Base-by-base conservation (phyloP, 2,888 invertebrate species). In the Nomada fucata region DNA sequence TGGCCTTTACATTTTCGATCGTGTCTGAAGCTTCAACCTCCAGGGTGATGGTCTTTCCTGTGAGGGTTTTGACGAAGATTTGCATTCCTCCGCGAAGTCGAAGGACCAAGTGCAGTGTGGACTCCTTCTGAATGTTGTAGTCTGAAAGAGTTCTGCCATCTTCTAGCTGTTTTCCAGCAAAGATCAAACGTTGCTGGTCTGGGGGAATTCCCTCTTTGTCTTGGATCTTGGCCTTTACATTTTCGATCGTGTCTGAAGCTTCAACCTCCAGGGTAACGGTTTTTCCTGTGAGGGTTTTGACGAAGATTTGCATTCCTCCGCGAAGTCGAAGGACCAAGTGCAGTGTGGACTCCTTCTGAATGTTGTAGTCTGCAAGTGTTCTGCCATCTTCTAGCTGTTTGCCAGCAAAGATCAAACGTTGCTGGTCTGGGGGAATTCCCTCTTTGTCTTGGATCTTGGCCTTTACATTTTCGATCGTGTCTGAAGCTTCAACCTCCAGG, bases 271-370 rank as follows among this genome's bases (percentile, higher is more conserved):
- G 83, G 0, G 95, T 78, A 1, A 75, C 63, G 29, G 74, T 78
- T 18, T 74, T 75, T 0, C 78, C 78, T 0, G 78, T 78, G 1
- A 75, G 75, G 0, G 77, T 77, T 1, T 75, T 78, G 0, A 78
- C 78, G 3, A 78, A 78, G 0, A 96, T 95, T 93, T 96, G 95
- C 94, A 96, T 96, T 88, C 96, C 96, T 88, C 96, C 96, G 79
- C 96, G 94, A 1, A 88, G 83, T 73, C 88, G 76, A 20, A 88
- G 57, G 0, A 88, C 88, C 44, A 88, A 70, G 20, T 88, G 88
- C 2, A 88, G 85, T 0, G 88, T 88, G 0, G 88, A 88, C n/a
- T 88, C 88, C 7, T 88, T 88, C 11, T 88, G 88, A 4, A 88
- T 88, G 55, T 88, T 88, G 10, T 88, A 88, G 1, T 88, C 88